Evolutionary conservation across 2,797 vertebrate species (phyloP), one percentile per base, ranked within the genome.

Genomic region (Capromys pilorides): DNA sequence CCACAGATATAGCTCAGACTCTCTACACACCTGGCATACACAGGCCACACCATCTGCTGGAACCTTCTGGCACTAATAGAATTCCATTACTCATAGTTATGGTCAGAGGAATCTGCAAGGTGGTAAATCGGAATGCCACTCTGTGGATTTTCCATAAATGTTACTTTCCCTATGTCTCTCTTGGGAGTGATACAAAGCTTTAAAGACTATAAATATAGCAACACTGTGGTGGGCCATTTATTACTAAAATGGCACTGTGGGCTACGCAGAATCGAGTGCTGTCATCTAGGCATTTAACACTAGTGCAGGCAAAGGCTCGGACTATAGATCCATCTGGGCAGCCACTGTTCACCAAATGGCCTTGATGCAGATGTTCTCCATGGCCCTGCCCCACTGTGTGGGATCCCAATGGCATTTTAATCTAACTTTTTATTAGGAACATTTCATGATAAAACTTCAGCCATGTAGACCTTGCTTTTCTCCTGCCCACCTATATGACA

Each of bases 181-280:
- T 41, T 66, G 87, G 62, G 78, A 93, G 69, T 62, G 19, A 80
- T 69, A 88, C 4, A 91, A 69, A 87, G 93, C 87, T 84, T 90
- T 64, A 86, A 84, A 93, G 87, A 91, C 85, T 94, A 84, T 87
- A 90, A 94, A 95, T 85, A 49, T 36, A 82, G 67, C 13, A 45
- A 88, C 54, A 71, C 14, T 13, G 49, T 93, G 93, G 94, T 88
- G 95, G 94, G 64, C 24, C 0, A 62, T 97, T 96, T 93, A 90
- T 95, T 81, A 94, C 88, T 97, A 96, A 97, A 97, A 96, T 33
- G 95, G 92, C 88, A 96, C 95, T 95, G 94, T 75, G n/a, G n/a
- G 79, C 71, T 86, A 21, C 81, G 94, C 95, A 97, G 83, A 96
- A 96, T 95, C 95, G 77, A 95, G 87, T 19, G 0, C 62, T 95